Conservation (phyloP, 2,113 vertebrate species). For the Melanocharis versteri region DNA sequence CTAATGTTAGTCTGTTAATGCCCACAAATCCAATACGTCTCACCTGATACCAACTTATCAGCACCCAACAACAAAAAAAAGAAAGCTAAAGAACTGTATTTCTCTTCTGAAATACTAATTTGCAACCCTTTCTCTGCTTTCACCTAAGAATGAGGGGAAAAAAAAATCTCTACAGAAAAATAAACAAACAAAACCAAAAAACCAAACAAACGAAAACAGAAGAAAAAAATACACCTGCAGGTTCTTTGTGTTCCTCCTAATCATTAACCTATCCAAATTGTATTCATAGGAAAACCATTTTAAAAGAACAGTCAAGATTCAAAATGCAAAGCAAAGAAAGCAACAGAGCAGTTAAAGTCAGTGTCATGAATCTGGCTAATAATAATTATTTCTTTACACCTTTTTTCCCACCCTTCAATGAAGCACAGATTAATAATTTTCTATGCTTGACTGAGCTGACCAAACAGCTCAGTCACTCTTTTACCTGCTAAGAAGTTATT, state of each 20-base stretch:
- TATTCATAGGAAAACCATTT: background rate
- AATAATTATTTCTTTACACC: background rate
- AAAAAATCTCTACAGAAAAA: background rate
- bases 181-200: background rate
- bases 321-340: background rate
- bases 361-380: background rate
- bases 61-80: background rate
- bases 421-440: background rate
- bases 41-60: background rate
- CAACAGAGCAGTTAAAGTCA: background rate
- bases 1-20: constrained; percentile 3
- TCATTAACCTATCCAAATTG: background rate
- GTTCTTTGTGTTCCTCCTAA: background rate
- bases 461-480: background rate
- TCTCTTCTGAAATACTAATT: background rate
- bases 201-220: background rate
- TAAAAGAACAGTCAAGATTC: background rate
- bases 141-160: background rate
- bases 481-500: background rate
- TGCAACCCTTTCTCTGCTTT: background rate
- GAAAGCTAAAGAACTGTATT: background rate
- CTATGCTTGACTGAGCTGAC: background rate
- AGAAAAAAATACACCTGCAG: background rate
- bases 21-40: background rate
- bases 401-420: background rate